Conservation (phyloP, 2,797 vertebrate genomes). For the Zenarchopterus dispar region DNA sequence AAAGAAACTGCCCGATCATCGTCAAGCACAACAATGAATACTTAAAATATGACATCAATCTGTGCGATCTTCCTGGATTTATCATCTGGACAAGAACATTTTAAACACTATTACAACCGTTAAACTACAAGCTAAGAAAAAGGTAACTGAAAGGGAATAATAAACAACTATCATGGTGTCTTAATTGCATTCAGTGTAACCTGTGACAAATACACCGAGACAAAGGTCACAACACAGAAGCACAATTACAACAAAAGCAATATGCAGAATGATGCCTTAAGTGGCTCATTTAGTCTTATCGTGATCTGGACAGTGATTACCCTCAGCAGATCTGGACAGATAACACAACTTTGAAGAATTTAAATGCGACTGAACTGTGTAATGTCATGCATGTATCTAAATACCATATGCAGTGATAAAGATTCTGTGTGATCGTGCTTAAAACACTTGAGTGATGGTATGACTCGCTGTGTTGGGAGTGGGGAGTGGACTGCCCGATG, state of each 20-base stretch:
- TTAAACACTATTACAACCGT: conserved; percentile 39
- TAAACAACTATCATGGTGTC: conserved; percentile 17
- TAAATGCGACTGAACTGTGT: conserved; percentile 21
- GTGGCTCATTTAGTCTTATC: conserved; percentile 23
- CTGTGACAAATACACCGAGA: conserved; percentile 35
- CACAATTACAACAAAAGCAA: conserved; percentile 39
- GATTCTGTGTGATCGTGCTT: conserved; percentile 29
- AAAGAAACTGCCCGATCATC: conserved; percentile 15
- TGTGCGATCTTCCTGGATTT: conserved; percentile 43
- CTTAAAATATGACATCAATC: conserved; percentile 65
- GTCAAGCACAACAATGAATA: conserved; percentile 41
- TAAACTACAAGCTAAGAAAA: conserved; percentile 31
- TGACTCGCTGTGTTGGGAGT: conserved; percentile 30
- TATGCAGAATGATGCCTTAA: conserved; percentile 14
- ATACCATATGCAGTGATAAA: conserved; percentile 39
- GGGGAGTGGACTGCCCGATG: conserved; percentile 4
- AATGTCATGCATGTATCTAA: conserved; percentile 41
- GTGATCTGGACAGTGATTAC: background rate
- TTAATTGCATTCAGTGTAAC: conserved; percentile 38
- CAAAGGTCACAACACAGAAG: conserved; percentile 56
- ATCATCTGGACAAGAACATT: conserved; percentile 44
- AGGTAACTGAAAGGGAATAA: conserved; percentile 35
- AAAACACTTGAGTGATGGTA: conserved; percentile 24
- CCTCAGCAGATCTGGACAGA: conserved; percentile 16
- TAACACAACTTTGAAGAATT: conserved; percentile 22